phyloP scores from a whole-genome alignment of 1,140 invertebrate genomes.

The Anoplophora glabripennis region DNA sequence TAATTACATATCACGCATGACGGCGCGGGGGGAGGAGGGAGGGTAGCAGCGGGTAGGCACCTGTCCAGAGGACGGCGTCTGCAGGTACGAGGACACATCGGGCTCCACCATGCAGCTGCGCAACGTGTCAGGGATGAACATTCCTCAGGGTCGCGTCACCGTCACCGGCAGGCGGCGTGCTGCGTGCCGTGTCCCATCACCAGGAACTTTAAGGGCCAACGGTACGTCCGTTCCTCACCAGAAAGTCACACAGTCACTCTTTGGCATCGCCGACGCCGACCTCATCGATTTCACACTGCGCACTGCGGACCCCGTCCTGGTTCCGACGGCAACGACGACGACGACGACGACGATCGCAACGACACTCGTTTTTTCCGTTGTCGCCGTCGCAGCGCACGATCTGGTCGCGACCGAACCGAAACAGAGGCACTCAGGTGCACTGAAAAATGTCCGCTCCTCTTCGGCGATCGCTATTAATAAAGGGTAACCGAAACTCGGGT shows the following conservation, averaged over 20 bases:
- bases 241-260: background rate
- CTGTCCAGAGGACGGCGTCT: constrained; percentile 78
- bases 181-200: constrained; percentile 41
- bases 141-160: constrained; percentile 56
- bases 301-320: background rate
- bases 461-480: constrained; percentile 15
- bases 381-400: too few relatives aligned
- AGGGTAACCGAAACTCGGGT: background rate
- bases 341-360: too few relatives aligned
- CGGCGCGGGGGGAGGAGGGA: constrained; percentile 45
- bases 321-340: too few relatives aligned
- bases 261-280: background rate
- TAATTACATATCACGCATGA: constrained; percentile 53
- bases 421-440: constrained; percentile 7
- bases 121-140: constrained; percentile 77
- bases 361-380: too few relatives aligned
- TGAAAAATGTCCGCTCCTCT: background rate
- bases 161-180: constrained; percentile 37
- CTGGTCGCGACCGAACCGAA: background rate
- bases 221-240: constrained; percentile 1
- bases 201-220: constrained; percentile 7
- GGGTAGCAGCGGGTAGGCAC: constrained; percentile 55
- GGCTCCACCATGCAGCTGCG: constrained; percentile 82
- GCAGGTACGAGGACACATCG: constrained; percentile 77
- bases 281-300: background rate